phyloP scores from a whole-genome alignment of 2,888 invertebrate genomes.

The Leptopterna dolabrata region DNA sequence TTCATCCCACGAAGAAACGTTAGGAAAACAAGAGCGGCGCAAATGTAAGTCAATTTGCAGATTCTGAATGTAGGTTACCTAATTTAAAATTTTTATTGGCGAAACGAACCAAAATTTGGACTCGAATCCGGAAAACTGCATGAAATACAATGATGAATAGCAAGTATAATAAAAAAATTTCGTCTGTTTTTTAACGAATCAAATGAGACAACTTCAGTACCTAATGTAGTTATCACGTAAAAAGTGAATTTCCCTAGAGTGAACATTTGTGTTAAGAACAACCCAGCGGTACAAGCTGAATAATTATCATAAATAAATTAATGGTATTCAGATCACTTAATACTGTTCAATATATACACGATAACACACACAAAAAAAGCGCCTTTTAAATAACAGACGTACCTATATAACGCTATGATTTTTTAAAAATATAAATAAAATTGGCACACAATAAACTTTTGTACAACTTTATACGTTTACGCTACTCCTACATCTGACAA shows the following conservation, averaged over 20 bases:
- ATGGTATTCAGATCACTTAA: not conserved
- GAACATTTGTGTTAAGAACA: not conserved
- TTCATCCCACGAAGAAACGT: no score
- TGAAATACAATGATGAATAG: no score
- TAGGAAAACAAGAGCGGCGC: no score
- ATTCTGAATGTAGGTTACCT: no score
- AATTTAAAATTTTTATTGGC: no score
- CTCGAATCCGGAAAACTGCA: no score
- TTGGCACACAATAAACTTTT: slow-evolving; percentile 20
- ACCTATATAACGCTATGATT: not conserved
- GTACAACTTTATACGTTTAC: not conserved
- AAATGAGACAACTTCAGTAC: no score
- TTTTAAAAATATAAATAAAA: not conserved
- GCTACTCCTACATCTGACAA: not conserved
- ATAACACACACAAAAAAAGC: not conserved
- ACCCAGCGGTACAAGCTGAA: not conserved
- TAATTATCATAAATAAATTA: not conserved
- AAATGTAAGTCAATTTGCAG: no score
- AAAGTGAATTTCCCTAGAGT: not conserved
- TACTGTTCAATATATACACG: not conserved
- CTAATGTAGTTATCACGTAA: not conserved
- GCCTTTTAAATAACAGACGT: not conserved
- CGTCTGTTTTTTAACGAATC: no score
- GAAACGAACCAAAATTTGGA: no score
- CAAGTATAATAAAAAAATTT: no score